Conservation (phyloP, 2,888 invertebrate species). For the Pollenia angustigena region DNA sequence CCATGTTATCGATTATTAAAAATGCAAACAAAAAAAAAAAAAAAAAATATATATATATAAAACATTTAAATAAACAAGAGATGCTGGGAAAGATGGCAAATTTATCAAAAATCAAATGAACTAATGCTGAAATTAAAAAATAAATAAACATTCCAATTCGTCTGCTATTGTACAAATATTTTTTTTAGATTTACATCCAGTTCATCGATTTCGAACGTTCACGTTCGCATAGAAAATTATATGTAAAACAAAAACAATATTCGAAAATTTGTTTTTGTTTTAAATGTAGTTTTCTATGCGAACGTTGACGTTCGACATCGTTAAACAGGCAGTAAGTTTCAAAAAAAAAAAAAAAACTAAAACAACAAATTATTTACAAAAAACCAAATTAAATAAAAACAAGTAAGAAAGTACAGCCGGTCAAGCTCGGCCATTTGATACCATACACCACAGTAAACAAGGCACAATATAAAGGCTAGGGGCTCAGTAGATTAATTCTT, state of each 20-base stretch:
- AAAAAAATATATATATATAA: not conserved
- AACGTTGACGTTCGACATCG: too few relatives aligned
- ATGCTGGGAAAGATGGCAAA: not conserved
- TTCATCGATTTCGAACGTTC: too few relatives aligned
- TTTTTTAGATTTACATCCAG: too few relatives aligned
- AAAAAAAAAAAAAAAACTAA: constrained; percentile 22
- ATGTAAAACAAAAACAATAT: too few relatives aligned
- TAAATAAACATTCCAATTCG: constrained; percentile 3
- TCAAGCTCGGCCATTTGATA: too few relatives aligned
- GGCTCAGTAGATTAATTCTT: too few relatives aligned
- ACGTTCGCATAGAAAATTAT: too few relatives aligned
- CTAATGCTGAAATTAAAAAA: constrained; percentile 3
- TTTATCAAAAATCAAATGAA: not conserved
- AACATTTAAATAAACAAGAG: not conserved
- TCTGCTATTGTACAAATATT: constrained; percentile 31
- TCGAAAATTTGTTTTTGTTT: too few relatives aligned
- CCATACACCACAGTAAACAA: too few relatives aligned
- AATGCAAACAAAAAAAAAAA: not conserved
- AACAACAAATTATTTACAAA: constrained; percentile 4
- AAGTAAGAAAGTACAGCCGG: not conserved
- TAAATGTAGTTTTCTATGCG: too few relatives aligned
- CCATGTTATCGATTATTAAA: not conserved
- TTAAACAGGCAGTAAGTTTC: too few relatives aligned
- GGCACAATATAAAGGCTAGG: too few relatives aligned
- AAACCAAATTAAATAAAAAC: not conserved